Base-by-base conservation (phyloP, 2,797 vertebrate species). In the Danio tinwini region DNA sequence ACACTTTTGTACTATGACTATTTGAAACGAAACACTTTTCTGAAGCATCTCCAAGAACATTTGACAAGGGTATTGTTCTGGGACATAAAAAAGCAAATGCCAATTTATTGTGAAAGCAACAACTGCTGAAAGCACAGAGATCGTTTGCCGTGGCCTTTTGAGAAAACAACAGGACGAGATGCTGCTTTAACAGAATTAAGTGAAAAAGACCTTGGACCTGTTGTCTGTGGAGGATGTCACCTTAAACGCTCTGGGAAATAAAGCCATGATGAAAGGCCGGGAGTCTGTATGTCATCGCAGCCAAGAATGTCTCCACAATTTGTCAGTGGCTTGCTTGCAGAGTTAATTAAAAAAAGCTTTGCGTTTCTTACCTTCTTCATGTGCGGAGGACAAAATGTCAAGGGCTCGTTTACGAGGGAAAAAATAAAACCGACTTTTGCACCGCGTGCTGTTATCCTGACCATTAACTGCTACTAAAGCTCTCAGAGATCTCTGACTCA, bases 61-160 rank as follows among this genome's bases (percentile, higher is more conserved):
- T 29, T 29, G 29, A 45, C 19, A 52, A 74, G 45, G 29, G 52
- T 53, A 19, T 67, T 45, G 49, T 52, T 73, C 58, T 45, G 50
- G 67, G 12, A 76, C 47, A 11, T 45, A 19, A 75, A 64, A 68
- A 39, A 58, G 21, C 29, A 52, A 78, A 74, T 61, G 65, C 1
- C 42, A 55, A 44, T 42, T 17, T 80, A 82, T 79, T 82, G 55
- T 82, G 59, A 80, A 74, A 80, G 64, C 63, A 71, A 77, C 76
- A 78, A 56, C 65, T 85, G 58, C 29, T 14, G 62, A 61, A 67
- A 76, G 63, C 17, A 63, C 17, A 0, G 16, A 59, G 65, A 78
- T 70, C 12, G 14, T 59, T 67, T n/a, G 64, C 19, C 5, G 50
- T 7, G 1, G 29, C 37, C 56, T 40, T 72, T 39, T 42, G 61